These are phyloP conservation scores for Isurus oxyrinchus DNA, from an alignment of 2,113 vertebrate genomes.

Conservation along the genomic window DNA sequence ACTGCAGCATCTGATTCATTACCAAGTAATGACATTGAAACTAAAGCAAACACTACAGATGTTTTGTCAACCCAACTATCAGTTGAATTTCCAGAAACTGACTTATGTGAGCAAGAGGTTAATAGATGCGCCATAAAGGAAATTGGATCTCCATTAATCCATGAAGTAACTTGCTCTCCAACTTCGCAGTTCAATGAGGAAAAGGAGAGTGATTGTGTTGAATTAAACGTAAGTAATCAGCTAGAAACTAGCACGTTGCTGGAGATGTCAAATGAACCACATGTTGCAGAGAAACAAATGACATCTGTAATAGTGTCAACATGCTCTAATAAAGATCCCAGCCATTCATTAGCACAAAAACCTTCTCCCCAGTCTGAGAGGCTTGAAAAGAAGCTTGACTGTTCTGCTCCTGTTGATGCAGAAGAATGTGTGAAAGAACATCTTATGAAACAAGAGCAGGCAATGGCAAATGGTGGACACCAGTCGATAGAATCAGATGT, in stretches of 20 bases:
- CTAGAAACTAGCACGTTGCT: neutral
- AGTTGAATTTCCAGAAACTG: neutral
- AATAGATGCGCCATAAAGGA: neutral
- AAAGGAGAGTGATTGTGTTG: neutral
- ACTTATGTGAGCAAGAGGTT: neutral
- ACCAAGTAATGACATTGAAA: constrained; percentile 16
- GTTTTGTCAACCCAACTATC: neutral
- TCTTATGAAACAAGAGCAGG: neutral
- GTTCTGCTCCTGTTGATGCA: neutral
- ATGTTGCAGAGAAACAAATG: neutral
- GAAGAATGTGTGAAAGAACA: neutral
- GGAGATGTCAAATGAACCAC: neutral
- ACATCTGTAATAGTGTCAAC: constrained; percentile 20
- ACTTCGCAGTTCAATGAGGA: neutral
- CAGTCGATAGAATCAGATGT: neutral
- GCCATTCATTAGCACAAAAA: constrained; percentile 19
- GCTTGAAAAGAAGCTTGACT: neutral
- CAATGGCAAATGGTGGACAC: neutral
- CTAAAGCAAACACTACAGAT: constrained; percentile 8
- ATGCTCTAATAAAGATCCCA: constrained; percentile 10
- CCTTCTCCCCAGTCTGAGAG: neutral
- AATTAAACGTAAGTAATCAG: neutral
- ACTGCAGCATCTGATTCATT: constrained; percentile 9
- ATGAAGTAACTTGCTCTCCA: neutral
- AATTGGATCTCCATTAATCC: constrained; percentile 6